Conservation (phyloP, 1,140 invertebrate genomes). For the Pseudobourletiella spinata region DNA sequence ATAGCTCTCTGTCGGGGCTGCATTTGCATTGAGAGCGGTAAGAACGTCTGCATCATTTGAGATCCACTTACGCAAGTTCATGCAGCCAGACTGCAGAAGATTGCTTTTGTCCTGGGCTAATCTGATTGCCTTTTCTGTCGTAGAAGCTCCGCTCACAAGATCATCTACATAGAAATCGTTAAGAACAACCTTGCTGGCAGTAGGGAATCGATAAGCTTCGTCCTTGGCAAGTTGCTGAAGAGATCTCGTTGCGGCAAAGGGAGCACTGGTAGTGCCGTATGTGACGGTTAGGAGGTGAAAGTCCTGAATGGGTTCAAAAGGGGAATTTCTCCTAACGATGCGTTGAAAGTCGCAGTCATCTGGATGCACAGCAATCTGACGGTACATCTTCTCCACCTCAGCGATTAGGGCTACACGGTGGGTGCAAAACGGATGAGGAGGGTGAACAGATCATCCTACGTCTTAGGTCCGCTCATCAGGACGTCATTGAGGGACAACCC, state of each 20-base stretch:
- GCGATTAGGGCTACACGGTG: neutral
- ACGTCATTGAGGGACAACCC: neutral
- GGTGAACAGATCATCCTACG: neutral
- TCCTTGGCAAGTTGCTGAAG: slow-evolving; percentile 38
- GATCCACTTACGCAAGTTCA: slow-evolving; percentile 42
- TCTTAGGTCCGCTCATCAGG: neutral
- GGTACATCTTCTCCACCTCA: neutral
- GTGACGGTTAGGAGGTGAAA: slow-evolving; percentile 35
- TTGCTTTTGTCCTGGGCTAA: slow-evolving; percentile 34
- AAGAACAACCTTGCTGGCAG: slow-evolving; percentile 34
- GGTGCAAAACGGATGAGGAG: neutral
- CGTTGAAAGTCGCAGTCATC: neutral
- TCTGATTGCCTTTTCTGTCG: slow-evolving; percentile 35
- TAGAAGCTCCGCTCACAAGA: no score
- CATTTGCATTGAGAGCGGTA: neutral
- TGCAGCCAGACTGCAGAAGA: no score
- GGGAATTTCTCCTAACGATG: neutral
- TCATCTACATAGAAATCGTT: slow-evolving; percentile 42
- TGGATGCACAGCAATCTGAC: neutral
- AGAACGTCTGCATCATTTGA: slow-evolving; percentile 36
- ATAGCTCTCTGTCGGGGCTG: neutral
- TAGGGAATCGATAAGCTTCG: slow-evolving; percentile 34
- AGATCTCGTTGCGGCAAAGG: slow-evolving; percentile 10
- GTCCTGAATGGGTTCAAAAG: slow-evolving; percentile 22
- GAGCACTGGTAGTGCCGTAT: neutral